Conservation (phyloP, 2,113 vertebrate genomes). For the Grammomys surdaster region DNA sequence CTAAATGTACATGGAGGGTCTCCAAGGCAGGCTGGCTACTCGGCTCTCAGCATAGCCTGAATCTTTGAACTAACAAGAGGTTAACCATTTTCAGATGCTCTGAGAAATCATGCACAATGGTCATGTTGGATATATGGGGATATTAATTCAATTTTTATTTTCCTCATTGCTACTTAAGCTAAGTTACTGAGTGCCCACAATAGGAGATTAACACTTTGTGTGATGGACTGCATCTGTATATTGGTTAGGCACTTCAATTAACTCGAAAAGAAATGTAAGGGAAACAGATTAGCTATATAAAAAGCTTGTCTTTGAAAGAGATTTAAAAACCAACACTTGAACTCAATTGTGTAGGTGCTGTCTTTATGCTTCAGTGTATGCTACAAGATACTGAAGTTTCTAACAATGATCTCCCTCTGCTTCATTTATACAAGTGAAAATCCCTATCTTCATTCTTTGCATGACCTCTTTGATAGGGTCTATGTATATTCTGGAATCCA, state of each 20-base stretch:
- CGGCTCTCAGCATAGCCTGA: background rate
- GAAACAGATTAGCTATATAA: background rate
- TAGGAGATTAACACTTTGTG: background rate
- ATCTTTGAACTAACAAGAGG: background rate
- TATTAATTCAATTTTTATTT: background rate
- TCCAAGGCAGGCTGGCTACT: background rate
- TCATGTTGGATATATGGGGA: background rate
- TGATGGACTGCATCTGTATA: background rate
- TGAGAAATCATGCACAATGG: background rate
- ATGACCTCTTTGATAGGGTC: background rate
- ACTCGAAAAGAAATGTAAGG: background rate
- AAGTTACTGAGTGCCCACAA: background rate
- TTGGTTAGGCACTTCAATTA: background rate
- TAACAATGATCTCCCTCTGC: background rate
- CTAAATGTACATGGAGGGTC: background rate
- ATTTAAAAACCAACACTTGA: background rate
- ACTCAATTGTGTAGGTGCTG: background rate
- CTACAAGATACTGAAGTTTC: background rate
- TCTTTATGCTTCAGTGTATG: background rate
- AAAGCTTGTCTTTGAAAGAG: background rate
- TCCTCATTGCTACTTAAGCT: background rate
- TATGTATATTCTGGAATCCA: background rate
- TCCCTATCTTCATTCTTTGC: background rate
- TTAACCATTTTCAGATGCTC: background rate
- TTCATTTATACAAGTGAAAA: conserved; percentile 34